Conservation (phyloP, 2,797 vertebrate species). For the Scarus forsteni region DNA sequence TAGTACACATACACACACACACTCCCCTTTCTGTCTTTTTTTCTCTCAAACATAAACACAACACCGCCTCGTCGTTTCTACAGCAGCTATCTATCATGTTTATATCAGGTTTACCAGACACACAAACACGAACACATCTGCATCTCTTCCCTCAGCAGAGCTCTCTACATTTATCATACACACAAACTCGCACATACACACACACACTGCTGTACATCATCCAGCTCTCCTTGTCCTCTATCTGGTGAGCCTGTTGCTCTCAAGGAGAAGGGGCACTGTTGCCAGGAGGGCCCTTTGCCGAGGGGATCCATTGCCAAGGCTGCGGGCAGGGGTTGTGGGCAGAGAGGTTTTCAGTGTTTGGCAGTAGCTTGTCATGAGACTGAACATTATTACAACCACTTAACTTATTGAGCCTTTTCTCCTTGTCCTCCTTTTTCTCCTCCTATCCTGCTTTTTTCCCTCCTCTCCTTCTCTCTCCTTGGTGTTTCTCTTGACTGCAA, state of each 20-base stretch:
- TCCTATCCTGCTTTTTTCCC: constrained; percentile 12
- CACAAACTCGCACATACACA: constrained; percentile 16
- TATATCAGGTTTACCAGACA: constrained; percentile 67
- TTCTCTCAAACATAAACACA: constrained; percentile 27
- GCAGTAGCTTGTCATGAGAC: constrained; percentile 69
- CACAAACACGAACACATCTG: constrained; percentile 34
- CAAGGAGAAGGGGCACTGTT: constrained; percentile 66
- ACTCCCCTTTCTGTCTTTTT: constrained; percentile 15
- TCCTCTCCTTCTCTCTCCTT: neutral
- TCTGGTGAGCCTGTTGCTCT: constrained; percentile 72
- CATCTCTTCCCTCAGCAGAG: constrained; percentile 27
- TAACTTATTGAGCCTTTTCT: constrained; percentile 77
- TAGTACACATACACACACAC: constrained; percentile 57
- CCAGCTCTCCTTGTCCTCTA: constrained; percentile 68
- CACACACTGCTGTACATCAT: constrained; percentile 56
- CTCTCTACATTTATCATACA: constrained; percentile 41
- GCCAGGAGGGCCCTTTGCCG: constrained; percentile 73
- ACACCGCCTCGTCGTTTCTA: constrained; percentile 54
- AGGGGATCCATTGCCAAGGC: constrained; percentile 70
- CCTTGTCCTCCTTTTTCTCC: constrained; percentile 21
- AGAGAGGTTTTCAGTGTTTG: constrained; percentile 40
- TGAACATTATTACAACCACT: constrained; percentile 84
- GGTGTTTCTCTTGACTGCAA: constrained; percentile 7
- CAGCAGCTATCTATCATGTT: constrained; percentile 71
- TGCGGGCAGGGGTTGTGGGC: constrained; percentile 52